These are phyloP conservation scores for Oedothorax gibbosus DNA, from an alignment of 1,140 invertebrate species.

Conservation along the genomic window DNA sequence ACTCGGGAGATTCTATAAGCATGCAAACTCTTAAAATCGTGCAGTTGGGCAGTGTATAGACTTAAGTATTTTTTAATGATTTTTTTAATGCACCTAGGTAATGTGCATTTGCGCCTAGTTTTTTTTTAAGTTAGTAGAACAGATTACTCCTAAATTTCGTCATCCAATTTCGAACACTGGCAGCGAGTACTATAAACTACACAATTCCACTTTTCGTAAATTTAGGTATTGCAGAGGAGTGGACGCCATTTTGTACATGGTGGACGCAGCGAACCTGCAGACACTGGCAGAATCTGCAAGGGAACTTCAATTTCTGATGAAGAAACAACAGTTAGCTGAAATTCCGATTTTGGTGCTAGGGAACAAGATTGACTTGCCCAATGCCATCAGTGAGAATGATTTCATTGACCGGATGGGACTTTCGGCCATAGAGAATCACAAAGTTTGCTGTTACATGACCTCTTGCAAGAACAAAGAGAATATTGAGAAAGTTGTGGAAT, in stretches of 20 bases:
- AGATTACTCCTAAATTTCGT: too few species aligned
- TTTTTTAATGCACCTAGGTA: too few species aligned
- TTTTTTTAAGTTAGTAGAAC: too few species aligned
- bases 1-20: too few species aligned
- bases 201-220: too few species aligned
- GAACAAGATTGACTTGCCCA: constrained; percentile 42
- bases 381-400: constrained; percentile 3
- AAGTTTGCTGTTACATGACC: constrained; percentile 39
- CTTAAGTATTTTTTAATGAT: too few species aligned
- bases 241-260: constrained; percentile 20
- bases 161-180: too few species aligned
- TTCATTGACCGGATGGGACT: constrained; percentile 18
- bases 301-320: constrained; percentile 10
- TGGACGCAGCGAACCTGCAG: constrained; percentile 15
- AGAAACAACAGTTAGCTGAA: constrained; percentile 14
- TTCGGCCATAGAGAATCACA: background rate
- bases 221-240: constrained; percentile 23
- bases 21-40: too few species aligned
- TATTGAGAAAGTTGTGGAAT: constrained; percentile 20
- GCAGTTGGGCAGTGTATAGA: too few species aligned
- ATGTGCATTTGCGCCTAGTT: too few species aligned
- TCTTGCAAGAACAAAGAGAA: constrained; percentile 38
- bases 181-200: too few species aligned
- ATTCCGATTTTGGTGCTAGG: constrained; percentile 42
- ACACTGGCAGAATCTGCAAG: constrained; percentile 20